Evolutionary conservation across 2,888 invertebrate genomes (phyloP), one percentile per base, ranked within the genome.

Genomic region (Xylota segnis): DNA sequence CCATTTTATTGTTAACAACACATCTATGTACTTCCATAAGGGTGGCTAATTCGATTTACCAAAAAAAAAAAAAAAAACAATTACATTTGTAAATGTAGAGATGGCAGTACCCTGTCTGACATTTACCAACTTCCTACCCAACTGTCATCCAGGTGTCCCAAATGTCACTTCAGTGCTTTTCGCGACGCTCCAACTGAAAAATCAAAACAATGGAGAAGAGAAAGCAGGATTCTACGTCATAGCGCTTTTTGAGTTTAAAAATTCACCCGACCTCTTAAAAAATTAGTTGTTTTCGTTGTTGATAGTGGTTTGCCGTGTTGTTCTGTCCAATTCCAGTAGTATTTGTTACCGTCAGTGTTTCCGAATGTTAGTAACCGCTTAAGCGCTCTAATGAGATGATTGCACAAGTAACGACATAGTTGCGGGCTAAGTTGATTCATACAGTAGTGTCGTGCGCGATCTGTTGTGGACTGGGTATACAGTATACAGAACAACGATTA

Each of bases 131-230:
- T 12, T 27, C 6, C 9, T 0, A n/a, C 6, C 18, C 12, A 10
- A 23, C 65, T 50, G 50, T 16, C 34, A 37, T 5, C 10, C 27
- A 54, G 52, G 12, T 23, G 18, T 40, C 10, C 0, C 16, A 10
- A 23, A 16, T 29, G 66, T 68, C 52, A 52, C 3, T 6, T 10
- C 23, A 23, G 12, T 14, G 52, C 12, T 43, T 27, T 23, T 27
- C 7, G 12, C 7, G 12, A 14, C n/a, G 52, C 52, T 10, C n/a
- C 10, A 7, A 2, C 9, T 5, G 1, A 34, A 34, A 23, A 63
- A 52, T 5, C 63, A 74, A 74, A 74, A 61, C 74, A 74, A 40
- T 29, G 40, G 29, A 10, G 1, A 14, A 74, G 74, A 52, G 34
- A 63, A 74, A 63, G 45, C 63, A 7, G 43, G 45, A 43, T 32